These are phyloP conservation scores for Drosophila pseudoananassae DNA, from an alignment of 1,140 invertebrate genomes.

Conservation along the genomic window DNA sequence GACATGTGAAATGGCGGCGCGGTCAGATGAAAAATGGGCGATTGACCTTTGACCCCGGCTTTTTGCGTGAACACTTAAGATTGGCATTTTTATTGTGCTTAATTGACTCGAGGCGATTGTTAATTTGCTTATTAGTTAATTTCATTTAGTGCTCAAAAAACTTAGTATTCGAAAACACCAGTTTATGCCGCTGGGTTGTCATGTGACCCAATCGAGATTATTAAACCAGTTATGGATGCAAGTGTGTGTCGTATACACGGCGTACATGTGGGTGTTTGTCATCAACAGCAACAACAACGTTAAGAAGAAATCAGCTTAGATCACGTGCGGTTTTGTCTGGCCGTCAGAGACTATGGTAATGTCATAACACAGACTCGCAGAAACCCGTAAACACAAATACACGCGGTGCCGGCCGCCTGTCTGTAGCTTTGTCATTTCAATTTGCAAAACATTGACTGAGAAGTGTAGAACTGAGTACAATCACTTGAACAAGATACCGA, in stretches of 20 bases:
- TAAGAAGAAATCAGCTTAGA: slow-evolving; percentile 39
- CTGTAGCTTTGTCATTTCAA: slow-evolving; percentile 50
- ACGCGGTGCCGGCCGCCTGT: slow-evolving; percentile 7
- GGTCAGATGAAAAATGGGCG: slow-evolving; percentile 28
- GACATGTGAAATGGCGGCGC: slow-evolving; percentile 37
- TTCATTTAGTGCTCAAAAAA: slow-evolving; percentile 43
- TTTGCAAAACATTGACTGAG: slow-evolving; percentile 34
- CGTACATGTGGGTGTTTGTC: slow-evolving; percentile 19
- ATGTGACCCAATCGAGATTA: slow-evolving; percentile 57
- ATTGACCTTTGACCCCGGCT: slow-evolving; percentile 66
- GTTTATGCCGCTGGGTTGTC: slow-evolving; percentile 34
- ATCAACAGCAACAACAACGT: slow-evolving; percentile 5
- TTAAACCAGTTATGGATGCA: slow-evolving; percentile 70
- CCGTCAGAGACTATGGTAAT: slow-evolving; percentile 37
- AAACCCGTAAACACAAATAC: slow-evolving; percentile 2
- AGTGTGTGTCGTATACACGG: slow-evolving; percentile 7
- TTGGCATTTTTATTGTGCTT: slow-evolving; percentile 39
- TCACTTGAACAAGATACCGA: slow-evolving; percentile 2
- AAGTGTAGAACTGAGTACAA: slow-evolving; percentile 29
- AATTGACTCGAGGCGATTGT: slow-evolving; percentile 41
- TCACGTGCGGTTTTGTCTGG: slow-evolving; percentile 65
- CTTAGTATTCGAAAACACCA: slow-evolving; percentile 7
- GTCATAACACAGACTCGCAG: slow-evolving; percentile 21
- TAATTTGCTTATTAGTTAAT: slow-evolving; percentile 69
- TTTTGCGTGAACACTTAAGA: slow-evolving; percentile 48